These are phyloP conservation scores for Pipa parva DNA, from an alignment of 2,113 vertebrate species.

Conservation along the genomic window DNA sequence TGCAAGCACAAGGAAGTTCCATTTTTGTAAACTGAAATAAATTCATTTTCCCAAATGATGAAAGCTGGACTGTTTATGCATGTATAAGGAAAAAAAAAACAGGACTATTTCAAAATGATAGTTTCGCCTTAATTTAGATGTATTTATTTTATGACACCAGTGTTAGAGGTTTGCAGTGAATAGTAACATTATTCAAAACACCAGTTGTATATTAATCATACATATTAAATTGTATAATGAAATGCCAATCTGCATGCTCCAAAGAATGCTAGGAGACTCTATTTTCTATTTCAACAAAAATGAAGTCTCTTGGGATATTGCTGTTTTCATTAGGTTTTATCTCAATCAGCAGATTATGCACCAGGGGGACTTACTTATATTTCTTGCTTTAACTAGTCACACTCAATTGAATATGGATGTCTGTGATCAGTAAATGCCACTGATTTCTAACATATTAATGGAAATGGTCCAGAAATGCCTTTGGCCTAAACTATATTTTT, in stretches of 20 bases:
- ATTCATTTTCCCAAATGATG: too few species aligned
- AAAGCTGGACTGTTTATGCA: too few species aligned
- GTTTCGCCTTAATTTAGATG: too few species aligned
- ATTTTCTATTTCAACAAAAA: constrained; percentile 17
- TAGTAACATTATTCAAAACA: too few species aligned
- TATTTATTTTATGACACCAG: too few species aligned
- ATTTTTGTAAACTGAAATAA: too few species aligned
- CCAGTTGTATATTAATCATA: not conserved
- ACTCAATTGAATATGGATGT: constrained; percentile 20
- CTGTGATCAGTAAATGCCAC: constrained; percentile 18
- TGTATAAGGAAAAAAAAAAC: too few species aligned
- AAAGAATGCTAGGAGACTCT: not conserved
- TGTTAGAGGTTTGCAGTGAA: too few species aligned
- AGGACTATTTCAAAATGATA: too few species aligned
- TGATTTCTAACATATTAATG: constrained; percentile 30
- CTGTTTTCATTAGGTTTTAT: constrained; percentile 4
- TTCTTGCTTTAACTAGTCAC: constrained; percentile 24
- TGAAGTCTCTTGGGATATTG: constrained; percentile 22
- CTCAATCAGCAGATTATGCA: constrained; percentile 26
- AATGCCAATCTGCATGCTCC: not conserved
- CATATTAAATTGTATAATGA: not conserved
- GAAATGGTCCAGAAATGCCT: constrained; percentile 12
- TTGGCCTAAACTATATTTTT: not conserved
- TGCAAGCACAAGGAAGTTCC: too few species aligned
- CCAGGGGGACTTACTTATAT: constrained; percentile 9